Percentiles rank a stretch among this genome's conserved stretches.
phyloP scores from a whole-genome alignment of 2,888 invertebrate species.

The Dolomedes plantarius region DNA sequence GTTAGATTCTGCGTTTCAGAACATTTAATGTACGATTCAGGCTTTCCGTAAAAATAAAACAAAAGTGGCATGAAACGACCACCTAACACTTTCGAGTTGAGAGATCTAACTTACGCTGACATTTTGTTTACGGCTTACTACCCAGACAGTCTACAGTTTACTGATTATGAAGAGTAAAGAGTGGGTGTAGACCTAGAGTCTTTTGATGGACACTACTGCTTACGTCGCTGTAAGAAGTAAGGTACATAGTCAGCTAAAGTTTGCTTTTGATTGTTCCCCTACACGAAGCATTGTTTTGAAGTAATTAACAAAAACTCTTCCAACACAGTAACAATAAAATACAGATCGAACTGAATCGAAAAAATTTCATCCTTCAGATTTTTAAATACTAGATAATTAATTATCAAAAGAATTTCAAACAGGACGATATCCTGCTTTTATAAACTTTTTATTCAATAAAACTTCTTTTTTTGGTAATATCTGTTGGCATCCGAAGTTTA shows the following conservation, averaged over 20 bases:
- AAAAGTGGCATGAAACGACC: not conserved
- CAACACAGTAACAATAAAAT: not conserved
- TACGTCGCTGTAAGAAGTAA: slow-evolving; percentile 48
- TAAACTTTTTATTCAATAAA: too few relatives aligned
- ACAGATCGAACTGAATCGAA: not conserved
- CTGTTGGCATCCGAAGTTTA: too few relatives aligned
- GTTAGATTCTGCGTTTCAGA: not conserved
- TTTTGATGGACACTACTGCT: slow-evolving; percentile 45
- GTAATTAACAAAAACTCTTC: not conserved
- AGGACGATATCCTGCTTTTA: too few relatives aligned
- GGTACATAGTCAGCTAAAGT: slow-evolving; percentile 60
- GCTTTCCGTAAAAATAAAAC: not conserved
- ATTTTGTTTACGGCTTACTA: not conserved
- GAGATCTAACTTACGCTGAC: not conserved
- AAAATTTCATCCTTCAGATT: too few relatives aligned
- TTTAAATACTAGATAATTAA: too few relatives aligned
- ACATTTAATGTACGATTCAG: not conserved
- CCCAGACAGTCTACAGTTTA: not conserved
- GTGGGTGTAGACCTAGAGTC: not conserved
- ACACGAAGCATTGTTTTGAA: slow-evolving; percentile 46
- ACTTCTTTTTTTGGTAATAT: too few relatives aligned
- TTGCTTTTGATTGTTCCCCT: slow-evolving; percentile 65
- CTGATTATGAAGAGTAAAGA: not conserved
- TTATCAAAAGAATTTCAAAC: too few relatives aligned
- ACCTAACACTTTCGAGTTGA: not conserved